Base-by-base conservation (phyloP, 2,113 vertebrate genomes). In the Eulacestoma nigropectus region DNA sequence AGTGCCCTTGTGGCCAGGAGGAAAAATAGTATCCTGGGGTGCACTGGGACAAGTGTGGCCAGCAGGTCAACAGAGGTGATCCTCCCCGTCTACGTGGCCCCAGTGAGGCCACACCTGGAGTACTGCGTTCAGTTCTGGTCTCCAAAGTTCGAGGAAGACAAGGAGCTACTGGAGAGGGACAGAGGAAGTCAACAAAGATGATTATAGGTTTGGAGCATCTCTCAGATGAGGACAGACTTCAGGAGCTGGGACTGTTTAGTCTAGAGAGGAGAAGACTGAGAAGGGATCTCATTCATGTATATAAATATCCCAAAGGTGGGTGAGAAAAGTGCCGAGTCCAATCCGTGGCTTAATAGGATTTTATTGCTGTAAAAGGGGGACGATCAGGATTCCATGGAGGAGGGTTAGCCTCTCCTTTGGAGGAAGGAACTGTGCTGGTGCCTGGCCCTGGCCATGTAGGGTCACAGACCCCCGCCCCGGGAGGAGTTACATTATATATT, bases 161-260 rank as follows among this genome's bases (percentile, higher is more conserved):
- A 47, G 30, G 25, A 47, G 9, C n/a, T 53, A 15, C 29, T 89
- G 46, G 13, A 60, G 39, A 30, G 11, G 15, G 25, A 75, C 25
- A n/a, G 1, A 32, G n/a, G 25, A 53, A 5, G 20, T 23, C 29
- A 23, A 30, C 37, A 75, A 39, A 25, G 46, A 46, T 59, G 21
- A 15, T 69, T 39, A 39, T 0, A 0, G 10, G 4, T 49, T n/a
- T 74, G 19, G 37, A 52, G 13, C 52, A 33, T 59, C 37, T 59
- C 18, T 81, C 33, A 67, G 62, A 16, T 52, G 39, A 53, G 29
- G 29, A 59, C 10, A 68, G 19, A 52, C 52, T 81, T 27, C 19
- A 6, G 46, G 13, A 75, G 6, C n/a, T 68, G 16, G 6, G 1
- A 9, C 13, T 75, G 11, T 68, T 75, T 26, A 39, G 29, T 74